Conservation (phyloP, 2,888 invertebrate genomes). For the Scrobipalpa costella region DNA sequence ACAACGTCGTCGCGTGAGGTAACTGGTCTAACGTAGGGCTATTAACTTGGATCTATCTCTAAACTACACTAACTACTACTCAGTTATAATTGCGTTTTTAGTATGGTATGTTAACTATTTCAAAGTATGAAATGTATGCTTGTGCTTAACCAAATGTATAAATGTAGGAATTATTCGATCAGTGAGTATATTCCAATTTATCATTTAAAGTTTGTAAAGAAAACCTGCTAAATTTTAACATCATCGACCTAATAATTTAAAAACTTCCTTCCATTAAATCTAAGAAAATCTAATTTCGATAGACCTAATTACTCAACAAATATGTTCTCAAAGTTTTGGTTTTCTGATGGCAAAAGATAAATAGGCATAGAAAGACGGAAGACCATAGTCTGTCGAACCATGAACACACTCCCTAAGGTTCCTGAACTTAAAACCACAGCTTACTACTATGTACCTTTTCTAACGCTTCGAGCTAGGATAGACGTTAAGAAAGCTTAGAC, state of each 20-base stretch:
- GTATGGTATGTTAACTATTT: neutral
- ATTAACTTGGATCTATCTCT: neutral
- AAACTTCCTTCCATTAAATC: no score
- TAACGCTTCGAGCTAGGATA: slow-evolving; percentile 33
- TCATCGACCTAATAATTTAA: no score
- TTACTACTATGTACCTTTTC: slow-evolving; percentile 37
- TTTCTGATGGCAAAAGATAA: no score
- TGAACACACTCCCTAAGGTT: slow-evolving; percentile 25
- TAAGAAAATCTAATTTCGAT: no score
- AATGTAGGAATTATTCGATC: no score
- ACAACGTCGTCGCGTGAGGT: neutral
- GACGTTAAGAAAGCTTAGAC: slow-evolving; percentile 35
- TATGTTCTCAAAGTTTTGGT: no score
- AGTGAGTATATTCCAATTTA: no score
- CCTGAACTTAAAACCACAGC: slow-evolving; percentile 28
- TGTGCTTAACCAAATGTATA: no score
- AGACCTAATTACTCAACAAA: no score
- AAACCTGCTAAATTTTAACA: no score
- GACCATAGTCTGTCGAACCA: neutral
- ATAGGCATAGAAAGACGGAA: neutral
- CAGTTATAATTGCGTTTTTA: neutral
- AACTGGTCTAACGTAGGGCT: slow-evolving; percentile 11
- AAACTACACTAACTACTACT: neutral
- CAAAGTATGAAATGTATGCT: neutral
- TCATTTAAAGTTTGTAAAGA: no score